These are phyloP conservation scores for Leptogaster cylindrica DNA, from an alignment of 2,888 invertebrate species.

Conservation along the genomic window DNA sequence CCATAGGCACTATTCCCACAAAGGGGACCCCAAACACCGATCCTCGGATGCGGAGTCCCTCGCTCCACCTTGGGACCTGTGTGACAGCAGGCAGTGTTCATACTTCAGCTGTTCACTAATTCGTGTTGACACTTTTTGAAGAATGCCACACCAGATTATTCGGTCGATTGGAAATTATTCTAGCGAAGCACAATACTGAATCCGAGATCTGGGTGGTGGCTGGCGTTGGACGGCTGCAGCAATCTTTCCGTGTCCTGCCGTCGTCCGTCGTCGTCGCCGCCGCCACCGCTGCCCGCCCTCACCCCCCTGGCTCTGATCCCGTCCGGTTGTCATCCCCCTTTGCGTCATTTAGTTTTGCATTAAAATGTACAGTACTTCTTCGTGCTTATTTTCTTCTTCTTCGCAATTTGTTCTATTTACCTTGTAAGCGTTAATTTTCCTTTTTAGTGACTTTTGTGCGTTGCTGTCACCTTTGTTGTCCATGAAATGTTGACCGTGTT, in stretches of 20 bases:
- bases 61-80: not conserved
- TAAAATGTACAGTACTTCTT: too few species aligned
- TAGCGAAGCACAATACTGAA: slow-evolving; percentile 43
- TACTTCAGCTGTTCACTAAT: slow-evolving; percentile 53
- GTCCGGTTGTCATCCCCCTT: not conserved
- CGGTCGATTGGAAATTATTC: slow-evolving; percentile 53
- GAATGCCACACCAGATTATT: slow-evolving; percentile 55
- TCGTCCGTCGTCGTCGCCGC: too few species aligned
- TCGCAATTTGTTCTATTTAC: not conserved
- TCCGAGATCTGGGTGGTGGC: slow-evolving; percentile 4
- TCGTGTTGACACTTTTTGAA: slow-evolving; percentile 55
- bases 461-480: too few species aligned
- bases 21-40: not conserved
- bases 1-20: not conserved
- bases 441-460: not conserved
- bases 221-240: not conserved
- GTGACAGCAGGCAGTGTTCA: not conserved
- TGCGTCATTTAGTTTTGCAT: not conserved
- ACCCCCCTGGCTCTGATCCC: not conserved
- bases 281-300: not conserved
- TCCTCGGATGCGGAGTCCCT: not conserved
- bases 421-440: not conserved
- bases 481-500: not conserved
- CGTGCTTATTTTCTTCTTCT: not conserved
- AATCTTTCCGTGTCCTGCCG: too few species aligned